Evolutionary conservation across 2,888 invertebrate genomes (phyloP), one percentile per base, ranked within the genome.

Genomic region (Eurytoma californica): DNA sequence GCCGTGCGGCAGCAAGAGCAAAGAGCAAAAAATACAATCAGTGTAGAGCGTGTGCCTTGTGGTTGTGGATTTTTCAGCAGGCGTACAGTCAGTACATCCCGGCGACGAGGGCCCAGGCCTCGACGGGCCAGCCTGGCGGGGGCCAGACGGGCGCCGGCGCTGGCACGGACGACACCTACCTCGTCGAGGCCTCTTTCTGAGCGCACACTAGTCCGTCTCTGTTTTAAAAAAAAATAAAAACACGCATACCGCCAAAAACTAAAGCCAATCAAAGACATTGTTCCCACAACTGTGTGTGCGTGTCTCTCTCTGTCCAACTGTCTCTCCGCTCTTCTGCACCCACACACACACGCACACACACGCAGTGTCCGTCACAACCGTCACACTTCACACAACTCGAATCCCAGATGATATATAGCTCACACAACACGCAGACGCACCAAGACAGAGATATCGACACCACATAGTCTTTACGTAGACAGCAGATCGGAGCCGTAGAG

Each of bases 71-170:
- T 90, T 92, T 91, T 88, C 93, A 95, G 93, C 94, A 95, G 93
- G 95, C 95, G 85, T 95, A 95, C 91, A 95, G 95, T 88, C 96
- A 96, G 92, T 96, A 96, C 92, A 95, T 96, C 93, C 95, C 96
- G 86, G 95, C 95, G 84, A 94, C 95, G 85, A 94, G 95, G 88
- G 95, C 95, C 85, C 94, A 94, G 87, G 95, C 95, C 91, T 94
- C 77, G 66, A 51, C 65, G 67, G 72, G 74, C 63, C 67, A 63
- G 53, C 93, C 86, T 84, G 83, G 81, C 86, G 86, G 82, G 95
- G 76, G 76, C 66, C 76, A 73, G 66, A 55, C 77, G 66, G 74
- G 70, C 69, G 65, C 70, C 49, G 72, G 75, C 53, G 95, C 94
- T 85, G 95, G 95, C 82, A 94, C 95, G 95, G 96, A 96, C 88